Evolutionary conservation across 2,888 invertebrate genomes (phyloP).

Genomic region (Heliconius aoede): DNA sequence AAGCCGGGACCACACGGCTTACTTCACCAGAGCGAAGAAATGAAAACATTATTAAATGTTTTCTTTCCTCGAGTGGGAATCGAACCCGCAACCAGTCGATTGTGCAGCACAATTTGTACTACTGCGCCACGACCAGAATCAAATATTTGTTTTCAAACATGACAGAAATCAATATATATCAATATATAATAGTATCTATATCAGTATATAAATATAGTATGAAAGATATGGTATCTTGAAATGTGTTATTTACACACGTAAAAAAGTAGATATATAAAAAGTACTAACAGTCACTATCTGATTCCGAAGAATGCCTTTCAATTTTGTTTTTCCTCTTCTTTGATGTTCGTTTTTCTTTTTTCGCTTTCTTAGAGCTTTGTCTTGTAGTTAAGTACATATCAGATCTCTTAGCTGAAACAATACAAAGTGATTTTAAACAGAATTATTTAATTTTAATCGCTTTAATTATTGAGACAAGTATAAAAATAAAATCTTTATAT

Average conservation of each 20-base stretch:
- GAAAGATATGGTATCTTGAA: not conserved
- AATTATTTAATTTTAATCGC: too few species aligned
- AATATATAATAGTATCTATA: too few species aligned
- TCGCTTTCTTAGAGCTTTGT: slow-evolving; percentile 72
- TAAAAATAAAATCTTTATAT: too few species aligned
- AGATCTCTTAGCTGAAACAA: slow-evolving; percentile 84
- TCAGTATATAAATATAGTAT: slow-evolving; percentile 30
- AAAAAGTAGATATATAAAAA: not conserved
- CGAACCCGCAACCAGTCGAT: too few species aligned
- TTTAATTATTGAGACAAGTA: too few species aligned
- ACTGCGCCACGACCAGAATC: too few species aligned
- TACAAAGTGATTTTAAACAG: not conserved
- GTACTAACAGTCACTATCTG: slow-evolving; percentile 79
- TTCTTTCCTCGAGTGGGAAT: too few species aligned
- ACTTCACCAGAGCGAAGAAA: too few species aligned
- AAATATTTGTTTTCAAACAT: not conserved
- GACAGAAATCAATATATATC: too few species aligned
- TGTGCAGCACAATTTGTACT: too few species aligned
- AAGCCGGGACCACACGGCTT: too few species aligned
- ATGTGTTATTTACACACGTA: not conserved
- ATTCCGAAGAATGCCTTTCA: slow-evolving; percentile 70
- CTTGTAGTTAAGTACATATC: slow-evolving; percentile 88
- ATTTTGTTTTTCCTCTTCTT: slow-evolving; percentile 88
- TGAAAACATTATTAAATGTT: too few species aligned
- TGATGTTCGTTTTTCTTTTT: slow-evolving; percentile 80